A percentile compares a stretch with the other conserved stretches of the same genome.
These are phyloP conservation scores for Cromileptes altivelis DNA, from an alignment of 2,113 vertebrate genomes.

Conservation along the genomic window DNA sequence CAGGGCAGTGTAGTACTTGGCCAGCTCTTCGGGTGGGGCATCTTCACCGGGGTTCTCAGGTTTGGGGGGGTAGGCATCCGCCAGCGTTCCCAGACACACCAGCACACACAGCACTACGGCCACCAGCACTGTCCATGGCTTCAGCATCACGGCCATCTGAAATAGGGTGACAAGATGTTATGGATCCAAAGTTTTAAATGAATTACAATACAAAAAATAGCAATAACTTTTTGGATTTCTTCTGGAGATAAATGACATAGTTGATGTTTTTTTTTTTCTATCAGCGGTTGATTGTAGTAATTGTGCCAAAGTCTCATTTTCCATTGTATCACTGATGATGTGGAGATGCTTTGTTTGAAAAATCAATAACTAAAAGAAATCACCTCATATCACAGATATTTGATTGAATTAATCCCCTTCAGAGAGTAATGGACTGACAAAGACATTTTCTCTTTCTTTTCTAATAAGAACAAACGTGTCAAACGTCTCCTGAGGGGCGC, in stretches of 20 bases:
- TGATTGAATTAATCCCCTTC: not conserved
- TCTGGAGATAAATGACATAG: not conserved
- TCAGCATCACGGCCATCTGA: conserved; percentile 86
- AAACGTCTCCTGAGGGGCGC: not conserved
- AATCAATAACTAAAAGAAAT: conserved; percentile 1
- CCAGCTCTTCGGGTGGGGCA: conserved; percentile 91
- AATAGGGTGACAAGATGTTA: not conserved
- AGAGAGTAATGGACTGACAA: not conserved
- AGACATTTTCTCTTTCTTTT: not conserved
- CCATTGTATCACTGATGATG: not conserved
- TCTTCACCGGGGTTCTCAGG: conserved; percentile 90
- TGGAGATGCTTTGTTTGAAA: not conserved
- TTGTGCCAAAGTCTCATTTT: not conserved
- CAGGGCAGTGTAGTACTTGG: conserved; percentile 90
- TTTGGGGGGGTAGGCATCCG: conserved; percentile 90
- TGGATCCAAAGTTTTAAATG: not conserved
- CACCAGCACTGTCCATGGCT: conserved; percentile 82
- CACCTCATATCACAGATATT: not conserved
- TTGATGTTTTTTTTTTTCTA: not conserved
- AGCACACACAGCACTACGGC: conserved; percentile 84
- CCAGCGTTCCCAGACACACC: conserved; percentile 86
- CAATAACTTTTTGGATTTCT: not conserved
- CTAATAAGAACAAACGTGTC: not conserved
- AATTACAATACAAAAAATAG: not conserved
- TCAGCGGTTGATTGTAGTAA: not conserved